Percentiles rank a stretch among this genome's conserved stretches.
phyloP scores from a whole-genome alignment of 2,113 vertebrate species.

The Hystrix cristata region DNA sequence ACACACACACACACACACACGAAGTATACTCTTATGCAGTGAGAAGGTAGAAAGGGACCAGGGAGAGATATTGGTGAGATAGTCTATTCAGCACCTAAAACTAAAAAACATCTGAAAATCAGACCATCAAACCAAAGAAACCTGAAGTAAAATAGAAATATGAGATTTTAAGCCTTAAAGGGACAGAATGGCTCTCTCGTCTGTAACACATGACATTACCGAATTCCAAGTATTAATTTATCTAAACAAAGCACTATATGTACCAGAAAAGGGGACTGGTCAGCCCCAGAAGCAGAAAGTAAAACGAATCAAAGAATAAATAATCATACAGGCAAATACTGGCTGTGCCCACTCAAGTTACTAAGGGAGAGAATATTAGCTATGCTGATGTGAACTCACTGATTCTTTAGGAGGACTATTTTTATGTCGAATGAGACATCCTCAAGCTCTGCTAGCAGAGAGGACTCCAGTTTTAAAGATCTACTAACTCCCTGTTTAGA shows the following conservation, averaged over 20 bases:
- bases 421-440: neutral
- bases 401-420: neutral
- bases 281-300: neutral
- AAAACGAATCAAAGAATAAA: constrained; percentile 10
- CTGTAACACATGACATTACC: neutral
- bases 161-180: neutral
- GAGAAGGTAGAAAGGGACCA: neutral
- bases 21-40: neutral
- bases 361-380: neutral
- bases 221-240: neutral
- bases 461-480: neutral
- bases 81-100: neutral
- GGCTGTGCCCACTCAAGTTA: neutral
- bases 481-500: neutral
- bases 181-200: neutral
- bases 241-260: neutral
- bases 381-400: neutral
- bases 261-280: neutral
- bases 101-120: neutral
- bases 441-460: constrained; percentile 26
- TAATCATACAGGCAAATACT: neutral
- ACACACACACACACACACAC: neutral
- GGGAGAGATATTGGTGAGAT: neutral
- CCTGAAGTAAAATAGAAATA: neutral
- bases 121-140: neutral